phyloP scores from a whole-genome alignment of 2,797 vertebrate genomes.

The Coranthus polyacanthus region DNA sequence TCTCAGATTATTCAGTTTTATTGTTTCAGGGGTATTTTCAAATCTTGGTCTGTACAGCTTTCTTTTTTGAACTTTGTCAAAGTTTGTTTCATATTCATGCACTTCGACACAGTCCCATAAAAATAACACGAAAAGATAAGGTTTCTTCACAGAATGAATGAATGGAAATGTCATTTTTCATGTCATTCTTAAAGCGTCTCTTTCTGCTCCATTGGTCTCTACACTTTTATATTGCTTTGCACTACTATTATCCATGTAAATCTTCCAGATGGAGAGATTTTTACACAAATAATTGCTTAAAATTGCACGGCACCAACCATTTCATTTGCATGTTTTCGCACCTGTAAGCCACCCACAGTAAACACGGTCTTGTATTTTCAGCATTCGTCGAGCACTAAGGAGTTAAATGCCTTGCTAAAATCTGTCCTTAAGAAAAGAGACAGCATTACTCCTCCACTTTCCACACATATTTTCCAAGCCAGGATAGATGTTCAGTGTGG shows the following conservation, averaged over 20 bases:
- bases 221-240: no score
- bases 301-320: no score
- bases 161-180: constrained; percentile 2
- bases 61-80: no score
- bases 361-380: background rate
- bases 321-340: no score
- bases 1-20: constrained; percentile 53
- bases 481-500: background rate
- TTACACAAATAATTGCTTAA: no score
- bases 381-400: background rate
- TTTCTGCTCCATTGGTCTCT: no score
- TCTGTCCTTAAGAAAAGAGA: background rate
- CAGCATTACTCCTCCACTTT: background rate
- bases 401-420: constrained; percentile 3
- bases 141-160: background rate
- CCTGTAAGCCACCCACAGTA: background rate
- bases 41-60: constrained; percentile 34
- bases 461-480: background rate
- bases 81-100: constrained; percentile 1
- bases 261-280: no score
- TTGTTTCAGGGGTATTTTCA: constrained; percentile 49
- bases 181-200: background rate
- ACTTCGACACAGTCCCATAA: background rate
- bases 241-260: no score
- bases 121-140: background rate